Base-by-base conservation (phyloP, 2,797 vertebrate genomes). In the Danio aesculapii region DNA sequence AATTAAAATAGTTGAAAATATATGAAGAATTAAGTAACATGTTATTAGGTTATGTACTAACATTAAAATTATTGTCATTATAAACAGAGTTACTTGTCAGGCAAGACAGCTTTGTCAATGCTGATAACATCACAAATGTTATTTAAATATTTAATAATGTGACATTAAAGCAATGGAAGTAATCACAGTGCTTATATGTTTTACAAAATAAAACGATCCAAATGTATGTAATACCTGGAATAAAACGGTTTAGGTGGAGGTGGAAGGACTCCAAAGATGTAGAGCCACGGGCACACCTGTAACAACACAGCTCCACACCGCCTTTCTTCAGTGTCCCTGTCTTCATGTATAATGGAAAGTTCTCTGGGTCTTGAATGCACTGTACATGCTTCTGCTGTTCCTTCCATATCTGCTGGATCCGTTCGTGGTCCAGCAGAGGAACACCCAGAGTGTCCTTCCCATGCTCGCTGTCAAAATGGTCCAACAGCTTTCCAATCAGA, bases 221-320 rank as follows among this genome's bases (percentile, higher is more conserved):
- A 30, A 30, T 30, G 30, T 30, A 30, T 30, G 30, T 12, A 72
- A 73, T 80, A 81, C 49, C 47, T 78, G 64, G 59, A 62, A 81
- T 74, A 47, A 81, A 80, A 14, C 21, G 30, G 49, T 62, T 62
- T 4, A 80, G 21, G 57, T 80, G 69, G 55, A 72, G 78, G 30
- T 81, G 59, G 30, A 73, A 81, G 39, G 69, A 81, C 57, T 66
- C 59, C 59, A 81, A 53, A 39, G 78, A 72, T 21, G 69, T 46
- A 16, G 68, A 72, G n/a, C 78, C 57, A 62, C 17, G 30, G n/a
- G 78, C 69, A 50, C 46, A 71, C 43, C 69, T 43, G 78, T 64
- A 64, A 8, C 41, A 64, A 16, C 62, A 64, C 41, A 64, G 41
- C 39, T 63, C 62, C 14, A 64, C 62, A 44, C 62, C 14, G 41